Evolutionary conservation across 1,140 invertebrate genomes (phyloP).

Genomic region (Camponotus vicinus): DNA sequence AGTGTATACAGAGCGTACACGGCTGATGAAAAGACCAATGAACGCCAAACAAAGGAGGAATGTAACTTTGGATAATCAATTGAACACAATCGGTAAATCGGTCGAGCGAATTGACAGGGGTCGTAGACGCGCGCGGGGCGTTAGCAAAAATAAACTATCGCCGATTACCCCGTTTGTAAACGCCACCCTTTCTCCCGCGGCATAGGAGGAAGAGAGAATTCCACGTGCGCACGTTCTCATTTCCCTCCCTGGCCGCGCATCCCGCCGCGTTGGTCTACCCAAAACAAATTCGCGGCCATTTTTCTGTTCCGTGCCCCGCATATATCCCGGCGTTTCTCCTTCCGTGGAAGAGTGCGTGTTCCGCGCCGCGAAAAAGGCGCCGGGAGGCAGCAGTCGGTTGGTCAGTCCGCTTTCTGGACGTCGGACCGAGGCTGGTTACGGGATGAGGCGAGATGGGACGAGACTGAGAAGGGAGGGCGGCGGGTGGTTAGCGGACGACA

Average conservation of each 20-base stretch:
- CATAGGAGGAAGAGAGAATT: constrained; percentile 52
- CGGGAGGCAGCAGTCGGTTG: constrained; percentile 71
- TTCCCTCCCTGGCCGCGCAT: constrained; percentile 7
- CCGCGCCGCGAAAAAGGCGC: constrained; percentile 71
- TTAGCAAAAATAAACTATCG: constrained; percentile 75
- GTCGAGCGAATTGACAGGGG: constrained; percentile 50
- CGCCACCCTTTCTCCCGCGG: constrained; percentile 43
- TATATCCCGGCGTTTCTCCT: constrained; percentile 67
- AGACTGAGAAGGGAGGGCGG: neutral
- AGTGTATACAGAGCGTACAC: neutral
- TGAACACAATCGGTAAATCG: constrained; percentile 77
- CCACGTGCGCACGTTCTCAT: constrained; percentile 44
- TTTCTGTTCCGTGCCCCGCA: constrained; percentile 73
- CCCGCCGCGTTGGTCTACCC: constrained; percentile 11
- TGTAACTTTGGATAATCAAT: constrained; percentile 70
- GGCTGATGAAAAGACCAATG: constrained; percentile 17
- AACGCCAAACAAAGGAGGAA: constrained; percentile 10
- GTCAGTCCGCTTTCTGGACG: constrained; percentile 70
- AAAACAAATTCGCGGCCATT: constrained; percentile 77
- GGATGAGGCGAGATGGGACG: constrained; percentile 60
- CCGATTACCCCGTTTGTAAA: constrained; percentile 67
- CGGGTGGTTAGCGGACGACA: constrained; percentile 25
- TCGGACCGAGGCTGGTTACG: constrained; percentile 38
- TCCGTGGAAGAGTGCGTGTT: constrained; percentile 68
- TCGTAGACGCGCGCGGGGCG: neutral